Evolutionary conservation across 35 echinoderm and acorn worm species (phyloP), one percentile per base, ranked within the genome.

Genomic region (Heliocidaris tuberculata): DNA sequence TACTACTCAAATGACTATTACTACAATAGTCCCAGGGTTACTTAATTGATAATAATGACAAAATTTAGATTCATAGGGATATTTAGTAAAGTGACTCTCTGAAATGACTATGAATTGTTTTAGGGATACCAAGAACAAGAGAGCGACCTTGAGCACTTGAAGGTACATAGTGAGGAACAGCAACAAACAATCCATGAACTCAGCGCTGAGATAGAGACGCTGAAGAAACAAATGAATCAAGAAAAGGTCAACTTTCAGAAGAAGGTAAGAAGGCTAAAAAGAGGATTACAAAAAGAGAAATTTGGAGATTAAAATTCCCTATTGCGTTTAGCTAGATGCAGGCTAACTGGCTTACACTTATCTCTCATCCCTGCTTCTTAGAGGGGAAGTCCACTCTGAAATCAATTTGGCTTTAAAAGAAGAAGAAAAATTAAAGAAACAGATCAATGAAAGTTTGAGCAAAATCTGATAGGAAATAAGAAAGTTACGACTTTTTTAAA

Each of bases 71-170:
- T 42, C 35, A 3, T 42, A 42, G 35, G 35, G 35, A n/a, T 3
- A 42, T 42, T 42, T n/a, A n/a, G 35, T 42, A 42, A 42, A 42
- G 35, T 78, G 19, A 6, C 8, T 78, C 19, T 78, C 7, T 78
- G 65, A 78, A 78, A 78, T 78, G 27, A 78, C 21, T 78, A 21
- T 78, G 19, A 27, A 78, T 78, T 27, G 31, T 32, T 92, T 5
- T 85, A 97, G 96, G 90, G 93, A 50, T 96, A 96, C 52, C 89
- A 97, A 30, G 48, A 71, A 31, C 93, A 93, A 27, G 95, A 95
- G n/a, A 48, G 30, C 48, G 95, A 97, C 35, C 48, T 96, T 10
- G 27, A 88, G 49, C 32, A 88, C 30, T 90, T 94, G 85, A 93
- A 95, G 30, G 89, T 94, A 49, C 92, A 86, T 85, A 94, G 90